phyloP scores from a whole-genome alignment of 2,888 invertebrate genomes.

The Cheilosia urbana region DNA sequence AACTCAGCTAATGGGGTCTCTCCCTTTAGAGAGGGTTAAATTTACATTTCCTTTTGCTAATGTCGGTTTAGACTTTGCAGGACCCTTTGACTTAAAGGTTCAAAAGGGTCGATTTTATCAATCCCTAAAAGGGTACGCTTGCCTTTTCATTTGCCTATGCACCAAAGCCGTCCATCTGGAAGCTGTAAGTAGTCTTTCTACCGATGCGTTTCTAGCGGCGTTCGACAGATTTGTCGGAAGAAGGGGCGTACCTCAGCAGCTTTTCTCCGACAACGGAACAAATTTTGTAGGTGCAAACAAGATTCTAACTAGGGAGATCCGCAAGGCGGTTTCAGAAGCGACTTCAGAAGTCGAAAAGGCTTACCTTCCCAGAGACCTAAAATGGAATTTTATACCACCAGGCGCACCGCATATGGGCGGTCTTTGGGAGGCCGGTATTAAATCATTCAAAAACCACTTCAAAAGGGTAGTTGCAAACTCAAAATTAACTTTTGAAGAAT shows the following conservation, averaged over 20 bases:
- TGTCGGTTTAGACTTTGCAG: slow-evolving; percentile 63
- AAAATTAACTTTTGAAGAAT: slow-evolving; percentile 18
- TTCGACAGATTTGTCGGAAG: slow-evolving; percentile 53
- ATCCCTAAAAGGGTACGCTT: slow-evolving; percentile 34
- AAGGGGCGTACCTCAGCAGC: slow-evolving; percentile 41
- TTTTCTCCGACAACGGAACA: no score
- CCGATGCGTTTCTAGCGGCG: slow-evolving; percentile 37
- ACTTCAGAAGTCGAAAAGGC: no score
- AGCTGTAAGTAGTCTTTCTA: slow-evolving; percentile 41
- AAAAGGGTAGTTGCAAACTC: slow-evolving; percentile 22
- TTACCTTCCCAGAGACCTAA: no score
- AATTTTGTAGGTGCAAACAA: no score
- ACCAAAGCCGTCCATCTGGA: slow-evolving; percentile 58
- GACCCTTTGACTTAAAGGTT: slow-evolving; percentile 52
- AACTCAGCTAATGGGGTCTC: slow-evolving; percentile 49
- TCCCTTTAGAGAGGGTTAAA: slow-evolving; percentile 49
- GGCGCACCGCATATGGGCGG: no score
- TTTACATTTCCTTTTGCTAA: slow-evolving; percentile 51
- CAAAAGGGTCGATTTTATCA: slow-evolving; percentile 22
- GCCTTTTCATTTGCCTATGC: slow-evolving; percentile 44
- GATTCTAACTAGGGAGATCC: no score
- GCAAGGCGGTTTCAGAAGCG: no score
- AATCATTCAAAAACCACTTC: slow-evolving; percentile 5
- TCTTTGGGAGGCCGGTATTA: background rate
- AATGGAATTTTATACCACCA: no score